Evolutionary conservation across 1,140 invertebrate species (phyloP).

Genomic region (Heliothis virescens): DNA sequence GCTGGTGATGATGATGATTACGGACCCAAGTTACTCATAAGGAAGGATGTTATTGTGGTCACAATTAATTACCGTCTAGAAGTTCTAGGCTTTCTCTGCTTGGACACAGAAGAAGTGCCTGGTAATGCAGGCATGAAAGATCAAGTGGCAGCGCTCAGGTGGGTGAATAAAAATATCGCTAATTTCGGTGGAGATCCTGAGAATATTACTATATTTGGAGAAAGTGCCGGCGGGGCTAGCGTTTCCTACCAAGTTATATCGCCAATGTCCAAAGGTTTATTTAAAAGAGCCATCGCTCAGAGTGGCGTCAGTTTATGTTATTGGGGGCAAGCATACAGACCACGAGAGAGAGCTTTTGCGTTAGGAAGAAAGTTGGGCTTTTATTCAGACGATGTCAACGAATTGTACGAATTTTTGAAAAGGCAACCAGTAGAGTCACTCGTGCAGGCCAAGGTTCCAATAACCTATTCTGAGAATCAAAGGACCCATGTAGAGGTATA

Average conservation of each 20-base stretch:
- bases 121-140: slow-evolving; percentile 44
- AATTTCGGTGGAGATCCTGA: slow-evolving; percentile 33
- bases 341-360: slow-evolving; percentile 19
- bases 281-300: slow-evolving; percentile 32
- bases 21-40: slow-evolving; percentile 36
- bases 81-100: slow-evolving; percentile 36
- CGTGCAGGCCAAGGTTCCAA: not conserved
- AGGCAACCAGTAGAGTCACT: slow-evolving; percentile 16
- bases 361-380: slow-evolving; percentile 33
- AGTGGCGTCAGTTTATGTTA: slow-evolving; percentile 1
- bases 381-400: slow-evolving; percentile 5
- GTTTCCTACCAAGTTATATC: slow-evolving; percentile 34
- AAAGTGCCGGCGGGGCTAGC: slow-evolving; percentile 33
- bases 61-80: slow-evolving; percentile 39
- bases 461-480: slow-evolving; percentile 7
- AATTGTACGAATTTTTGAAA: slow-evolving; percentile 36
- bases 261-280: slow-evolving; percentile 35
- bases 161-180: slow-evolving; percentile 30
- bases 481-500: not conserved
- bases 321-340: slow-evolving; percentile 10
- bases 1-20: slow-evolving; percentile 20
- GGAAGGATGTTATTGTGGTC: slow-evolving; percentile 35
- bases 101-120: slow-evolving; percentile 39
- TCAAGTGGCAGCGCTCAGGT: slow-evolving; percentile 30
- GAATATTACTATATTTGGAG: slow-evolving; percentile 28